Percentiles rank a stretch among this genome's conserved stretches.
Evolutionary conservation across 1,140 invertebrate genomes (phyloP).

Genomic region (Hypothenemus hampei): DNA sequence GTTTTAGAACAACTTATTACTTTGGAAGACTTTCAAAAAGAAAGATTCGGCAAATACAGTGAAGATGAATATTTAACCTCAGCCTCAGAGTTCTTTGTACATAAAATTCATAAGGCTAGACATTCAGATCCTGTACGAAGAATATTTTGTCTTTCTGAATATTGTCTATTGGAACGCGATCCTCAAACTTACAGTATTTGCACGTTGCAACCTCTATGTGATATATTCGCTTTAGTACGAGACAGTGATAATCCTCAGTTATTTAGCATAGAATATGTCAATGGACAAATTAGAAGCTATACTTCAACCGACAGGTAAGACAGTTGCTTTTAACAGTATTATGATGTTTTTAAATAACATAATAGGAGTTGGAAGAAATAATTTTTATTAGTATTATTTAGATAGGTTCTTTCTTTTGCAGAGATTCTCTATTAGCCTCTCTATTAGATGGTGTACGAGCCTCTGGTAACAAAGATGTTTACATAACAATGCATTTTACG

Average conservation of each 20-base stretch:
- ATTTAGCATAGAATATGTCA: conserved; percentile 92
- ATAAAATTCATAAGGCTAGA: conserved; percentile 73
- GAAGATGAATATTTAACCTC: conserved; percentile 60
- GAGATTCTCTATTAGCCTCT: conserved; percentile 92
- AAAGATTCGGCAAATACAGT: conserved; percentile 82
- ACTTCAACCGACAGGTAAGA: conserved; percentile 71
- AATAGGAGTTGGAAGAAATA: not conserved
- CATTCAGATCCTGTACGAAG: conserved; percentile 76
- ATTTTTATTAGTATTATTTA: too few species aligned
- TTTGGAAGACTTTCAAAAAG: conserved; percentile 76
- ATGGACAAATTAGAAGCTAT: conserved; percentile 83
- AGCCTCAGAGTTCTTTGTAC: conserved; percentile 85
- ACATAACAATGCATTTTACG: conserved; percentile 83
- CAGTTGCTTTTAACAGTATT: not conserved
- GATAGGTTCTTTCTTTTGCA: too few species aligned
- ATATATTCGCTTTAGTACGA: conserved; percentile 88
- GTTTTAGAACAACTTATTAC: conserved; percentile 77
- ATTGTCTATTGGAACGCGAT: conserved; percentile 93
- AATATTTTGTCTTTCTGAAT: conserved; percentile 92
- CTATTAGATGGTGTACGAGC: conserved; percentile 93
- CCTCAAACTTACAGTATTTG: conserved; percentile 90
- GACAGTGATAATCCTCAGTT: conserved; percentile 88
- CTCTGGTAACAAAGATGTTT: conserved; percentile 95
- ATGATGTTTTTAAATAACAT: not conserved
- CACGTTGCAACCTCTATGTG: conserved; percentile 80